Evolutionary conservation across 2,888 invertebrate species (phyloP).

Genomic region (Boloria euphrosyne): DNA sequence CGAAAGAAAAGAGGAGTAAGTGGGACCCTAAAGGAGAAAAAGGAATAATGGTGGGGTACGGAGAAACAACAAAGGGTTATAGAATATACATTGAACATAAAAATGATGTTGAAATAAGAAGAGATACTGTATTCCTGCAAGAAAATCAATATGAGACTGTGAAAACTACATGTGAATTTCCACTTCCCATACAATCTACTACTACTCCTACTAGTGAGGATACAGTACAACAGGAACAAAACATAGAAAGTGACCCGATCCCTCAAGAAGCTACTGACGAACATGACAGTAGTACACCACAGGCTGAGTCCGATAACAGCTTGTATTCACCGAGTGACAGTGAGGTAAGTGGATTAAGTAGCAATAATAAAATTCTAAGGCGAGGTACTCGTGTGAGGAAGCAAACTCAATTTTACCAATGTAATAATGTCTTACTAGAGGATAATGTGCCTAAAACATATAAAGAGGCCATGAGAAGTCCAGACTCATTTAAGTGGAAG

Average conservation of each 20-base stretch:
- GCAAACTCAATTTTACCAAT: background rate
- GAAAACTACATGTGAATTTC: too few species aligned
- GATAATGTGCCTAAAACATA: background rate
- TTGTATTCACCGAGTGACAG: too few species aligned
- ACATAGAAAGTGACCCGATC: too few species aligned
- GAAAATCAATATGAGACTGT: too few species aligned
- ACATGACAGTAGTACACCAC: too few species aligned
- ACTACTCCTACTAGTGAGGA: too few species aligned
- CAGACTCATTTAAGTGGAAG: slow-evolving; percentile 31
- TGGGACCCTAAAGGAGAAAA: slow-evolving; percentile 42
- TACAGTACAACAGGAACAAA: too few species aligned
- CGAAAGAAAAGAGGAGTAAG: slow-evolving; percentile 36
- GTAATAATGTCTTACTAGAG: background rate
- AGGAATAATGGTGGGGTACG: slow-evolving; percentile 40
- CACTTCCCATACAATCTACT: too few species aligned
- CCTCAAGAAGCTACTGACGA: too few species aligned
- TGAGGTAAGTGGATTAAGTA: too few species aligned
- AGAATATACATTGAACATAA: slow-evolving; percentile 26
- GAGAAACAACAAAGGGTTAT: slow-evolving; percentile 28
- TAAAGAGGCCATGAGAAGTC: slow-evolving; percentile 1
- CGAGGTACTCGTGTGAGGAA: background rate
- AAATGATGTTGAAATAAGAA: slow-evolving; percentile 15
- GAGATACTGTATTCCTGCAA: slow-evolving; percentile 2
- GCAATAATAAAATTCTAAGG: too few species aligned
- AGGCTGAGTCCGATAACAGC: too few species aligned